Base-by-base conservation (phyloP, 2,888 invertebrate species). In the Electrophaes corylata region DNA sequence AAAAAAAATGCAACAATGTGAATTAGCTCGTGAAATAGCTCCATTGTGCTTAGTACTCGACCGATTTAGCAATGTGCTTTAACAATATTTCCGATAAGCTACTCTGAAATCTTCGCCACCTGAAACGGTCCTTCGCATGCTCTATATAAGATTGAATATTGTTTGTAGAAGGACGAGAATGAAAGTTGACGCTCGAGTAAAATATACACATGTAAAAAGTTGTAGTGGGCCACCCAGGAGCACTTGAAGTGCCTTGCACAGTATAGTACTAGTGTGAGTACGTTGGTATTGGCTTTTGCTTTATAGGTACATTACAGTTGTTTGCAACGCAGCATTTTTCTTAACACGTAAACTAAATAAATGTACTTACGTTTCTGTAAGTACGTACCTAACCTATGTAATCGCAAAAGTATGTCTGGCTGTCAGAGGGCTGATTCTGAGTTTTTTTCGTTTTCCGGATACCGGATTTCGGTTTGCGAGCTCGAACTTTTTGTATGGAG, bases 1-100 rank as follows among this genome's bases (percentile, higher is more conserved):
- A 65, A 65, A 67, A n/a, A 81, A 83, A 81, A 70, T 72, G 75
- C 76, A 76, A 81, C 79, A 77, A 87, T 84, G 79, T 82, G 75
- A 84, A 87, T 83, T 79, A 85, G 83, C 71, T 79, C 87, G 87
- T 88, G 88, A 88, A 88, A 88, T 88, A 85, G 81, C 80, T 62
- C 86, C 86, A 88, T 88, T 88, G 88, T 88, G 81, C 70, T 71
- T 79, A 76, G 77, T 80, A 82, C 79, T 70, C 78, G 80, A 83
- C 80, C 79, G 83, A 86, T 86, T 88, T 86, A 87, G 84, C 83
- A 75, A 77, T 76, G 71, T 73, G 73, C 76, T 78, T 80, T 78
- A 82, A 81, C 79, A 81, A 76, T 81, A 76, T 79, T 82, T 72
- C 75, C 81, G 81, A 84, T 85, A 84, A 82, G 76, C 75, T 71